Evolutionary conservation across 1,140 invertebrate species (phyloP), one percentile per base, ranked within the genome.

Genomic region (Gonatopus flavifemur): DNA sequence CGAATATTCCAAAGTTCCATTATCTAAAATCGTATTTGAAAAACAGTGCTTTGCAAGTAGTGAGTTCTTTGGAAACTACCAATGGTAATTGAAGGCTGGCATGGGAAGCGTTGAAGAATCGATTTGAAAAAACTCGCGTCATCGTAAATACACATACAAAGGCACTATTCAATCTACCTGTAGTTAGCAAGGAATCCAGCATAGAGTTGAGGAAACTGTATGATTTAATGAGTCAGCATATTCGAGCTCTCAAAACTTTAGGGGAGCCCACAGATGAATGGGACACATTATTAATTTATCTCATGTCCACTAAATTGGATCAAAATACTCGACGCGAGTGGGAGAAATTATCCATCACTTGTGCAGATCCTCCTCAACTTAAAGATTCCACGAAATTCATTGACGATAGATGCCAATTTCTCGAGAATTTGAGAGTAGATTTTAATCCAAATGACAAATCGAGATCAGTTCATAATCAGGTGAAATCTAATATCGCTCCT

Each of bases 101-200:
- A 1, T 61, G 54, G 54, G 24, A 52, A 3, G 21, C 50, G 0
- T 5, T 72, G 3, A 62, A 57, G 16, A 46, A 59, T 3, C 30
- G 64, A 7, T 71, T 57, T 36, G 54, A 70, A 7, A 65, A 68
- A 28, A 58, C 61, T 16, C 45, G 62, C 3, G 22, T 67, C 9
- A 42, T 74, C 0, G 50, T 65, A 19, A 46, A 68, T n/a, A 52
- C 62, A 15, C 63, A 66, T 21, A 31, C 68, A 0, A 49, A 60
- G 36, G 41, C 54, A 8, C 44, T 70, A 7, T 57, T 70, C 9
- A 51, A 60, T 8, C 18, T 63, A 4, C 21, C 39, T 3, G 5
- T 20, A 6, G 31, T 71, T 7, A 43, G n/a, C 24, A 66, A 57
- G 32, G 62, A 62, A 45, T 55, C 51, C 0, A 40, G 40, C n/a